phyloP scores from a whole-genome alignment of 2,797 vertebrate genomes.

The Naso thynnoides region DNA sequence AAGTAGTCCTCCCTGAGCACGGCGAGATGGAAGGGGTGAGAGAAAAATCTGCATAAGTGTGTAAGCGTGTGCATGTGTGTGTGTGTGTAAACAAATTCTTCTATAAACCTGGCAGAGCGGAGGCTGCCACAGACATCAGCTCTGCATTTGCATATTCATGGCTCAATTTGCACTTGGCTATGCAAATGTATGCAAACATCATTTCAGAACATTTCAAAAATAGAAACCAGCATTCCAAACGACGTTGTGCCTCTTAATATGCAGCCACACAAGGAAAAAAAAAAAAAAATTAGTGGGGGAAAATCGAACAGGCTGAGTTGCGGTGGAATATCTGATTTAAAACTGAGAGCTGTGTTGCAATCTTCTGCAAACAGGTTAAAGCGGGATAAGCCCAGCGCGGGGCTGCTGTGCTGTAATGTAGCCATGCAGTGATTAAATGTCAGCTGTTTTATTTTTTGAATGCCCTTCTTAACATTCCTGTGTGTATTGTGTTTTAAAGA shows the following conservation, averaged over 20 bases:
- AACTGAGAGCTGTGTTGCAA: slow-evolving; percentile 58
- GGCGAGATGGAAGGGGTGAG: slow-evolving; percentile 71
- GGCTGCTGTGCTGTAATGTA: slow-evolving; percentile 39
- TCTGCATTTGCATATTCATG: slow-evolving; percentile 89
- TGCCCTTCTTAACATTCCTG: slow-evolving; percentile 31
- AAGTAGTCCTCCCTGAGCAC: slow-evolving; percentile 72
- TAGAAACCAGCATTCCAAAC: slow-evolving; percentile 88
- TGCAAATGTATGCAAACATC: slow-evolving; percentile 91
- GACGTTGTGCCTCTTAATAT: slow-evolving; percentile 86
- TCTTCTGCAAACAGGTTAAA: slow-evolving; percentile 71
- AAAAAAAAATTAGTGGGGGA: slow-evolving; percentile 69
- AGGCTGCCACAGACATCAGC: slow-evolving; percentile 89
- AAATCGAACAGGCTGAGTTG: slow-evolving; percentile 75
- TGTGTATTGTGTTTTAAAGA: slow-evolving; percentile 47
- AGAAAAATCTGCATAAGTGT: slow-evolving; percentile 75
- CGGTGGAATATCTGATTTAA: slow-evolving; percentile 76
- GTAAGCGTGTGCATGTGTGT: slow-evolving; percentile 53
- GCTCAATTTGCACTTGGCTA: slow-evolving; percentile 90
- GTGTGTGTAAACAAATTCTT: slow-evolving; percentile 78
- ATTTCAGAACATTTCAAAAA: slow-evolving; percentile 90
- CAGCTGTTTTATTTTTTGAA: slow-evolving; percentile 20
- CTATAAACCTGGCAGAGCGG: slow-evolving; percentile 87
- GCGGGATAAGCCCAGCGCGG: slow-evolving; percentile 53
- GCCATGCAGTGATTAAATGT: slow-evolving; percentile 57
- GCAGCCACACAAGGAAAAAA: slow-evolving; percentile 74